These are phyloP conservation scores for Phaonia tiefii DNA, from an alignment of 2,888 invertebrate genomes.

Conservation along the genomic window DNA sequence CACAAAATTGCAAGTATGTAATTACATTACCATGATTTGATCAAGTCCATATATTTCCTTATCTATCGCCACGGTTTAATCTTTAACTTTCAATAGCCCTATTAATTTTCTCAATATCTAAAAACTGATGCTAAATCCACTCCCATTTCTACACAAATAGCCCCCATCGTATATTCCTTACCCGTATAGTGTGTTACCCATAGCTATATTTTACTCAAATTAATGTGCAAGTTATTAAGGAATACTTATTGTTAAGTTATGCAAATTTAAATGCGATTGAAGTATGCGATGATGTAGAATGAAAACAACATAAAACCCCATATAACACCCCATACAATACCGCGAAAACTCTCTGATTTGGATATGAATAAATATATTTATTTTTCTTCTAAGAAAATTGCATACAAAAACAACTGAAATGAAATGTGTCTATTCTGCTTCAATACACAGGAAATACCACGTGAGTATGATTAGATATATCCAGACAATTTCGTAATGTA, in stretches of 20 bases:
- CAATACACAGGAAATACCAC: too few relatives aligned
- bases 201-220: slow-evolving; percentile 2
- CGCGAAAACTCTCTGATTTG: neutral
- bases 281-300: neutral
- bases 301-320: neutral
- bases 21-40: too few relatives aligned
- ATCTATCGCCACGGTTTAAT: too few relatives aligned
- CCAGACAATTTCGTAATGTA: too few relatives aligned
- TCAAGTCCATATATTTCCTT: too few relatives aligned
- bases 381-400: slow-evolving; percentile 28
- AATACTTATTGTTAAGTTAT: slow-evolving; percentile 32
- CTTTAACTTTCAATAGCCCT: neutral
- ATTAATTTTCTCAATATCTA: neutral
- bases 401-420: neutral
- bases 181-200: too few relatives aligned
- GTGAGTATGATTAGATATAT: too few relatives aligned
- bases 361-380: slow-evolving; percentile 12
- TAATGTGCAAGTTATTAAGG: slow-evolving; percentile 13
- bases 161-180: too few relatives aligned
- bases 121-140: neutral
- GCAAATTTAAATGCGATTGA: neutral
- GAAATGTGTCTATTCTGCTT: too few relatives aligned
- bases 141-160: too few relatives aligned
- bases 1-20: too few relatives aligned
- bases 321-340: neutral